Evolutionary conservation across 2,888 invertebrate genomes (phyloP), one percentile per base, ranked within the genome.

Genomic region (Ennomos erosarius): DNA sequence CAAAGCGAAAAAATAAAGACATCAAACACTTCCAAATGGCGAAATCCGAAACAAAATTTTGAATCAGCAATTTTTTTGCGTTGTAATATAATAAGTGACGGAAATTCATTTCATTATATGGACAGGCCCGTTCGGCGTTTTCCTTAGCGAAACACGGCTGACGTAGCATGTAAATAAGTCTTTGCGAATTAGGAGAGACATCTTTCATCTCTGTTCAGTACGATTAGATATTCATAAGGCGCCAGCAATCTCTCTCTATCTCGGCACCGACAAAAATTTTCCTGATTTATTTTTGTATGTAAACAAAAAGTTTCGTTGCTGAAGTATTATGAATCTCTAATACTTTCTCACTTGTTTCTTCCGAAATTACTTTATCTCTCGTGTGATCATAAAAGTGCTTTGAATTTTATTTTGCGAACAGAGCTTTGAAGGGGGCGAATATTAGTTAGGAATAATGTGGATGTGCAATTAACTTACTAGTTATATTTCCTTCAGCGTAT

Each of bases 201-300:
- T 88, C 84, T 85, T 84, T 87, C 85, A 87, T 85, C 80, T 82
- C 75, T 76, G 75, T 84, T 84, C 83, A 73, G 71, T 76, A 67
- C 79, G 82, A 87, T 88, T 87, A 87, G 85, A 78, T 88, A 87
- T 88, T 88, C 88, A 86, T 87, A 83, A 87, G 83, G 74, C 79
- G 76, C 73, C 74, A 74, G 71, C 67, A 70, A 69, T 71, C 70
- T 26, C 26, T 26, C 75, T 69, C 66, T 72, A 74, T 70, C 73
- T 69, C 66, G 69, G 65, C 66, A 66, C 71, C 68, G 65, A 64
- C 55, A 70, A 76, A 74, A 74, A 78, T 71, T 80, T 75, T 72
- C 71, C 70, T 78, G 78, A 79, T 78, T 79, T 79, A 82, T 81
- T 76, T 82, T 77, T 76, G 81, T 82, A 84, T 76, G 82, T 82